These are phyloP conservation scores for Asteroscopus sphinx DNA, from an alignment of 2,888 invertebrate species.

Conservation along the genomic window DNA sequence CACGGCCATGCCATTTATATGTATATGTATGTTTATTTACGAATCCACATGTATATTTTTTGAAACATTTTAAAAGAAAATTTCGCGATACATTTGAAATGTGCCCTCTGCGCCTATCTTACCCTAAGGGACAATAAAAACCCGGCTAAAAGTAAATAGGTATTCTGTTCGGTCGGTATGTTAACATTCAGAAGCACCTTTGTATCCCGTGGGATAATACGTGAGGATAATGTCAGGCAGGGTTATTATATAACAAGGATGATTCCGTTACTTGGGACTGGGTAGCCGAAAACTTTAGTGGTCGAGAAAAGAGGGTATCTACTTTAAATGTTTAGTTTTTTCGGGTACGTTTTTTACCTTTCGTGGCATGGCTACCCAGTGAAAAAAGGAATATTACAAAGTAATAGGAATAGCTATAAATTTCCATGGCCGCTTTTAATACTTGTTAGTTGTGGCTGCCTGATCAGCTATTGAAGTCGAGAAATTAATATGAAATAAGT, in stretches of 20 bases:
- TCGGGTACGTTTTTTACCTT: too few relatives aligned
- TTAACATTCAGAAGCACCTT: conserved; percentile 61
- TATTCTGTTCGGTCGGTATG: conserved; percentile 60
- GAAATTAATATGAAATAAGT: too few relatives aligned
- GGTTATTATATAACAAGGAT: conserved; percentile 56
- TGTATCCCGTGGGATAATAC: conserved; percentile 60
- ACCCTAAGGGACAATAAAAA: conserved; percentile 54
- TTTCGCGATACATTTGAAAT: conserved; percentile 52
- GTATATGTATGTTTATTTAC: neutral
- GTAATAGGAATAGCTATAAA: too few relatives aligned
- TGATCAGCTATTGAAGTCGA: too few relatives aligned
- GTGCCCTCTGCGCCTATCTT: conserved; percentile 40
- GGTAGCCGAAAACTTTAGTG: conserved; percentile 26
- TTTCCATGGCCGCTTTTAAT: too few relatives aligned
- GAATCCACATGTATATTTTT: conserved; percentile 20
- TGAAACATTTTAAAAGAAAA: conserved; percentile 48
- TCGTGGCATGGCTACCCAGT: too few relatives aligned
- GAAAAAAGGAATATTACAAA: too few relatives aligned
- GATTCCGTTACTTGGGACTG: conserved; percentile 46
- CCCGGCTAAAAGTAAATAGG: conserved; percentile 60
- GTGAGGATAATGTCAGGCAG: conserved; percentile 59
- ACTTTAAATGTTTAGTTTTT: conserved; percentile 11
- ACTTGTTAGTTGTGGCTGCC: too few relatives aligned
- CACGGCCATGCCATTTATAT: too few relatives aligned
- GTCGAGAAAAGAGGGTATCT: conserved; percentile 26